A percentile compares a stretch with the other conserved stretches of the same genome.
These are phyloP conservation scores for Paramormyrops kingsleyae DNA, from an alignment of 2,113 vertebrate genomes.

Conservation along the genomic window DNA sequence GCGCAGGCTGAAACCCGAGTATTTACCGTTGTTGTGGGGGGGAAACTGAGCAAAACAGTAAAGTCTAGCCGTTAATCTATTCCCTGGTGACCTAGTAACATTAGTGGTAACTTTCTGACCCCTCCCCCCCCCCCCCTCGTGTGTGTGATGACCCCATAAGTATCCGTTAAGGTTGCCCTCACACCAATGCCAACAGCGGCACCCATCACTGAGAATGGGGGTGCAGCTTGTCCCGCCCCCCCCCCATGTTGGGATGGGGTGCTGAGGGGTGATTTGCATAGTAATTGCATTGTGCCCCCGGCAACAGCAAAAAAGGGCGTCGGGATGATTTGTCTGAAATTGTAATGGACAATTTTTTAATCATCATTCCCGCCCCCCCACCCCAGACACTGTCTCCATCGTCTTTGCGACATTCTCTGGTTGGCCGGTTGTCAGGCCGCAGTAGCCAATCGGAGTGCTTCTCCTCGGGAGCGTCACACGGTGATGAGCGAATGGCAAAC, in stretches of 20 bases:
- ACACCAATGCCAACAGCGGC: background rate
- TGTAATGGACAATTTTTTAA: constrained; percentile 98
- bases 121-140: too few species aligned
- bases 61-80: background rate
- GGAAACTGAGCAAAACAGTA: background rate
- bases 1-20: background rate
- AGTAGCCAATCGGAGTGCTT: background rate
- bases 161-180: background rate
- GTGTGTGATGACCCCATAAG: background rate
- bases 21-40: background rate
- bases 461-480: background rate
- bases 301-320: constrained; percentile 93
- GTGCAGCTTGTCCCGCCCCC: background rate
- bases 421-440: background rate
- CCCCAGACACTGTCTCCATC: background rate
- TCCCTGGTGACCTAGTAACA: background rate
- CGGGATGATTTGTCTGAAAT: constrained; percentile 98
- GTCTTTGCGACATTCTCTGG: background rate
- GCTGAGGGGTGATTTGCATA: constrained; percentile 90
- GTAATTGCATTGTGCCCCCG: constrained; percentile 99
- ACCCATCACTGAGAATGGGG: background rate
- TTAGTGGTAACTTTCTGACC: background rate
- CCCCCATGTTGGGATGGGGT: constrained; percentile 64
- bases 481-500: background rate
- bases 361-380: constrained; percentile 26